Evolutionary conservation across 2,113 vertebrate species (phyloP).

Genomic region (Nothocercus julius): DNA sequence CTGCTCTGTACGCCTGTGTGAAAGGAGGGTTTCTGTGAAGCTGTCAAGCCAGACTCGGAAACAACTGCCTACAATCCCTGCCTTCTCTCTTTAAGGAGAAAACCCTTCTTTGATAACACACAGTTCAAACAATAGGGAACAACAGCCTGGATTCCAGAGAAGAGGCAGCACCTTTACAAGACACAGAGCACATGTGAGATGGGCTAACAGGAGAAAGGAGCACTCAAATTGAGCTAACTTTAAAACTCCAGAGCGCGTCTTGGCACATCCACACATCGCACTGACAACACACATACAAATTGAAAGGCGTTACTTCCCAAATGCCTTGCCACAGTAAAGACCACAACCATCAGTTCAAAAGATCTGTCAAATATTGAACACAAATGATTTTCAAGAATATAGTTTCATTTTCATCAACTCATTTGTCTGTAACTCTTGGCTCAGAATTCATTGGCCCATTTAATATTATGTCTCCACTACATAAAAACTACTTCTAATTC

Average conservation of each 20-base stretch:
- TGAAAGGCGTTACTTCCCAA: not conserved
- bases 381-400: not conserved
- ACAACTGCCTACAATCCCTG: not conserved
- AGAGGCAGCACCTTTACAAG: not conserved
- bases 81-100: not conserved
- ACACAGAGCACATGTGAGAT: rapidly evolving
- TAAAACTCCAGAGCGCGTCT: not conserved
- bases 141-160: not conserved
- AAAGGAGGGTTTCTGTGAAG: not conserved
- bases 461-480: not conserved
- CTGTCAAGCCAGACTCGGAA: not conserved
- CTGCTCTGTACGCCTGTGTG: not conserved
- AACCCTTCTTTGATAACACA: not conserved
- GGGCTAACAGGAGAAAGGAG: not conserved
- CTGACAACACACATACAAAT: not conserved
- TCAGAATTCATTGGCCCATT: not conserved
- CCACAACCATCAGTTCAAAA: not conserved
- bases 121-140: not conserved
- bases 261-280: not conserved
- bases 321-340: not conserved
- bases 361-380: not conserved
- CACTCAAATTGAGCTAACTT: not conserved
- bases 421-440: not conserved
- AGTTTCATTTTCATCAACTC: not conserved
- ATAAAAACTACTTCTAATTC: not conserved